A percentile compares a stretch with the other conserved stretches of the same genome.
phyloP scores from a whole-genome alignment of 2,888 invertebrate species.

The Megaustenia siamemsis region DNA sequence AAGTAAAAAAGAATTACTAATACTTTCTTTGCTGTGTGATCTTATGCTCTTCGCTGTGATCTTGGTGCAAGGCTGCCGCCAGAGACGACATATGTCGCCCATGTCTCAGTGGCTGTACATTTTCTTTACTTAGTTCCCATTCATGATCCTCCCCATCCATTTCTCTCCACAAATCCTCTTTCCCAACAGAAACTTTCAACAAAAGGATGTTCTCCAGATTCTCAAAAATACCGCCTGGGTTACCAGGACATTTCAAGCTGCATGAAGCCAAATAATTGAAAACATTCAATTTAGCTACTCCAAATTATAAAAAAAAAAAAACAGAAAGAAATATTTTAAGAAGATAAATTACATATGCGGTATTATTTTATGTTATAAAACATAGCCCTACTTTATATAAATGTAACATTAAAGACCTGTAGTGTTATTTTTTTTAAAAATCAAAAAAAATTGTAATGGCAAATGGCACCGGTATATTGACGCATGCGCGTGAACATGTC shows the following conservation, averaged over 20 bases:
- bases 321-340: too few species aligned
- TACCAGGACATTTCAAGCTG: background rate
- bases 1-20: too few species aligned
- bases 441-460: too few species aligned
- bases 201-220: background rate
- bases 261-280: conserved; percentile 2
- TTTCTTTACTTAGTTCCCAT: conserved; percentile 88
- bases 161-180: background rate
- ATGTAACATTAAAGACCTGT: too few species aligned
- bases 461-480: too few species aligned
- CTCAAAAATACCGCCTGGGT: conserved; percentile 28
- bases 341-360: too few species aligned
- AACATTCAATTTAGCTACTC: too few species aligned
- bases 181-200: background rate
- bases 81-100: conserved; percentile 90
- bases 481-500: too few species aligned
- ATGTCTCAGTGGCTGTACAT: conserved; percentile 93
- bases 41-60: conserved; percentile 61
- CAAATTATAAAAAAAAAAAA: too few species aligned
- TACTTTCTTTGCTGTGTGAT: conserved; percentile 85
- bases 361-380: too few species aligned
- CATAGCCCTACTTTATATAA: too few species aligned
- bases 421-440: too few species aligned
- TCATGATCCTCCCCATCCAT: conserved; percentile 62
- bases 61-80: conserved; percentile 85